Conservation (phyloP, 2,113 vertebrate species). For the Lophura nycthemera region DNA sequence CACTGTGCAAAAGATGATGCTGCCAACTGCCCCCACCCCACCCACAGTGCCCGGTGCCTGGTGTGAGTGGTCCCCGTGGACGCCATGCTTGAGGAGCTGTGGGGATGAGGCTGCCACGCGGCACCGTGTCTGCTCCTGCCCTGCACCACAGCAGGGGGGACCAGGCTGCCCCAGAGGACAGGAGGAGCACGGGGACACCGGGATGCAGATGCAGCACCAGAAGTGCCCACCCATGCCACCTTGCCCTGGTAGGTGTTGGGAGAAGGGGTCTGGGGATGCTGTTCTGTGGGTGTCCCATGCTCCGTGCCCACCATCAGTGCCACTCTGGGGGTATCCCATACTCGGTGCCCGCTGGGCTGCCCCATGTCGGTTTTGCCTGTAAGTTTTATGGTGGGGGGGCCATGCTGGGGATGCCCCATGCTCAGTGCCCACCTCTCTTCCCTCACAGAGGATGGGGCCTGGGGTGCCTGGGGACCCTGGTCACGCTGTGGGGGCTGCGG, state of each 20-base stretch:
- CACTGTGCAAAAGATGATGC: background rate
- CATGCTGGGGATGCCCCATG: too few species aligned
- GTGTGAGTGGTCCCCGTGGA: slow-evolving; percentile 90
- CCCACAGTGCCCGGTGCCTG: slow-evolving; percentile 82
- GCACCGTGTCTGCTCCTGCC: slow-evolving; percentile 86
- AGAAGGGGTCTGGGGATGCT: background rate
- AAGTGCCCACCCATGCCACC: slow-evolving; percentile 72
- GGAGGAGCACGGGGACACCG: slow-evolving; percentile 72
- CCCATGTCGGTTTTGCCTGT: too few species aligned
- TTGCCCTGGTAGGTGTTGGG: background rate
- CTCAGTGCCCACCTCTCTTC: background rate
- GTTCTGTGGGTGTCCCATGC: too few species aligned
- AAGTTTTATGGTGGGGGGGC: too few species aligned
- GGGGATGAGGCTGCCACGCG: slow-evolving; percentile 80
- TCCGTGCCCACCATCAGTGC: too few species aligned
- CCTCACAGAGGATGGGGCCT: slow-evolving; percentile 81
- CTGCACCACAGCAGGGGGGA: slow-evolving; percentile 74
- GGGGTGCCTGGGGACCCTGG: slow-evolving; percentile 86
- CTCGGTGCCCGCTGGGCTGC: too few species aligned
- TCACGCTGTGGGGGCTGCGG: slow-evolving; percentile 80
- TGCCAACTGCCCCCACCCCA: background rate
- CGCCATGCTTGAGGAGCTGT: slow-evolving; percentile 85
- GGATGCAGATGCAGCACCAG: slow-evolving; percentile 81
- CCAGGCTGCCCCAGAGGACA: slow-evolving; percentile 72
- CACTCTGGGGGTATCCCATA: too few species aligned